Evolutionary conservation across 2,888 invertebrate genomes (phyloP).

Genomic region (Calameuta filiformis): DNA sequence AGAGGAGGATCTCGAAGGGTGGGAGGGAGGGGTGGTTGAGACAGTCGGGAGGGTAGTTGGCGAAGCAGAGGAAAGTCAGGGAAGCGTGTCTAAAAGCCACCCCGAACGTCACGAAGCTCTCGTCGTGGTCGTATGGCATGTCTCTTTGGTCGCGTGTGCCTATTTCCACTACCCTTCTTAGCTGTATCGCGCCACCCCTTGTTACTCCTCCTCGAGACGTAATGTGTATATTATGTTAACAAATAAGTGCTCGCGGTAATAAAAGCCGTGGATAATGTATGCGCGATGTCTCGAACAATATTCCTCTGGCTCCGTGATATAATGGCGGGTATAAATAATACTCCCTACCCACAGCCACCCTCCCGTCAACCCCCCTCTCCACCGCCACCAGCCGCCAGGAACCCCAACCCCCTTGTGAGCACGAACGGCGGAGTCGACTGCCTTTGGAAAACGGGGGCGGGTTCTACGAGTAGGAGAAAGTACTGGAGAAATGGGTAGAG

Average conservation of each 20-base stretch:
- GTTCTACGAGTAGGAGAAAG: not conserved
- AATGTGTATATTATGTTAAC: slow-evolving; percentile 64
- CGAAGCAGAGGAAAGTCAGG: not conserved
- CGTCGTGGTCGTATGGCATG: not conserved
- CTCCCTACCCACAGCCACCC: slow-evolving; percentile 27
- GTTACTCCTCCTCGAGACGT: slow-evolving; percentile 24
- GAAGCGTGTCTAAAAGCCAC: slow-evolving; percentile 49
- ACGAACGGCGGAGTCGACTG: not conserved
- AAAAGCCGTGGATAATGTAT: slow-evolving; percentile 59
- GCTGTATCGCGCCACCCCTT: slow-evolving; percentile 9
- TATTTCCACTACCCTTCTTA: not conserved
- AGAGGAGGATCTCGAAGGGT: not conserved
- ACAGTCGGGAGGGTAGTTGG: not conserved
- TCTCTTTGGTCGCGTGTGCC: slow-evolving; percentile 5
- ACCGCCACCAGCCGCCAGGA: not conserved
- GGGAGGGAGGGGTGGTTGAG: not conserved
- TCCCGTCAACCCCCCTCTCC: not conserved
- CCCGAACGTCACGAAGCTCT: slow-evolving; percentile 7
- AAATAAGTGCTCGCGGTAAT: slow-evolving; percentile 62
- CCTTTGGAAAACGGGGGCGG: not conserved
- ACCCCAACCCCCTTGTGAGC: not conserved
- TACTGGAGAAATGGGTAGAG: not conserved
- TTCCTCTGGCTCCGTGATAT: slow-evolving; percentile 56
- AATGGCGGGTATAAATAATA: slow-evolving; percentile 61
- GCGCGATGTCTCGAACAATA: slow-evolving; percentile 62